Evolutionary conservation across 1,140 invertebrate species (phyloP), one percentile per base, ranked within the genome.

Genomic region (Diachasma alloeum): DNA sequence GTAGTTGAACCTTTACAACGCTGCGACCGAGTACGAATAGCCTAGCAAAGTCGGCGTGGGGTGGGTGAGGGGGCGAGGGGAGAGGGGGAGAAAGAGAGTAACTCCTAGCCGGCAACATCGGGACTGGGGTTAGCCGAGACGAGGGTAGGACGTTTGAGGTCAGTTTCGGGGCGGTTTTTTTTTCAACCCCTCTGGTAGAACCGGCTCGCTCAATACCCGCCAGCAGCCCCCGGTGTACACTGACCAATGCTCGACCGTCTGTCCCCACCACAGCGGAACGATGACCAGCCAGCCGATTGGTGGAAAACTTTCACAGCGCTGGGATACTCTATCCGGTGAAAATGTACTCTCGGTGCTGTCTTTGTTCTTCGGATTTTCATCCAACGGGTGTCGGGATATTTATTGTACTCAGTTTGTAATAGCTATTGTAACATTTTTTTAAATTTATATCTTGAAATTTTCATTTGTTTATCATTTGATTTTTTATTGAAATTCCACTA

Each of bases 121-220:
- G 39, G 59, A 48, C 78, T 79, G 77, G 78, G 73, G 76, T 74
- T 77, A 75, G 79, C 66, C 79, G 81, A 88, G 87, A 88, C 83
- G 86, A 88, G 88, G 88, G 88, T 89, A 89, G 88, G 85, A 88
- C 87, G 84, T 88, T 88, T 88, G 88, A 89, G 88, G 88, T 89
- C 88, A 89, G 86, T 88, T 53, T 88, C 83, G 86, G 87, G 88
- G 86, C 87, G 87, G 86, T 89, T 89, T 89, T 66, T 66, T 66
- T 89, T 89, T 89, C 85, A 85, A 84, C 85, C 86, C 86, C 85
- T 84, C 72, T 46, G 22, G 46, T 63, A 69, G 44, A 68, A 37
- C 73, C 83, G 83, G 83, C 80, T 86, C 87, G 87, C 86, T 88
- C 88, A 88, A 89, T 89, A 88, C 87, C 48, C 86, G 72, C 53